A percentile compares a stretch with the other conserved stretches of the same genome.
These are phyloP conservation scores for Platysteira castanea DNA, from an alignment of 2,113 vertebrate genomes.

Conservation along the genomic window DNA sequence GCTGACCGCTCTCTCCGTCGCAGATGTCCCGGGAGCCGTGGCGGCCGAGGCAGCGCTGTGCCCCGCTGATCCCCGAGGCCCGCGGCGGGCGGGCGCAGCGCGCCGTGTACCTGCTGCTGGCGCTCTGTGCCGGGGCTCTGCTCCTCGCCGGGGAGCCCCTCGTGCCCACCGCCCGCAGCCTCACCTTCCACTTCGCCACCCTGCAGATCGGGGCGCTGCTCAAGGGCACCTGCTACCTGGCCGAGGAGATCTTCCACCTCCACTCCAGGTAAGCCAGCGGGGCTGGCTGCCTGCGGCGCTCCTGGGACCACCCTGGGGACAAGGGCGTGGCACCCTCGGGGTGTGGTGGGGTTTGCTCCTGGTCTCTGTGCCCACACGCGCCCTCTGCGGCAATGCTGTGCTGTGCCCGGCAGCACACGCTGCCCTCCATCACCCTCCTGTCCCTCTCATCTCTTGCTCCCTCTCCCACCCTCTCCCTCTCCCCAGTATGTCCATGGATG, in stretches of 20 bases:
- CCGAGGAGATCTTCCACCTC: constrained; percentile 60
- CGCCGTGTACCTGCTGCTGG: constrained; percentile 2
- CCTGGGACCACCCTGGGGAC: background rate
- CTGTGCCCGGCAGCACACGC: fast-evolving
- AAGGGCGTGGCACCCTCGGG: too few species aligned
- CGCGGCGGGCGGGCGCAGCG: background rate
- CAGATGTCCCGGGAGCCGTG: background rate
- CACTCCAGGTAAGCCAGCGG: constrained; percentile 50
- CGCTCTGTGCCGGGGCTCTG: background rate
- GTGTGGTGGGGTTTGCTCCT: background rate
- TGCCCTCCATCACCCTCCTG: background rate
- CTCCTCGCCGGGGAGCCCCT: background rate
- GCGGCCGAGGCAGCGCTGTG: fast-evolving
- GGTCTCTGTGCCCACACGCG: fast-evolving
- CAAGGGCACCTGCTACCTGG: constrained; percentile 46
- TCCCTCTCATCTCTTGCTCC: background rate
- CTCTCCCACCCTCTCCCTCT: background rate
- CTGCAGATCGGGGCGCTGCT: constrained; percentile 47
- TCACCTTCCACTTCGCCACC: constrained; percentile 2
- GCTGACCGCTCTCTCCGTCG: fast-evolving
- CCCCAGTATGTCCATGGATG: fast-evolving
- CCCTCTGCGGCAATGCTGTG: background rate
- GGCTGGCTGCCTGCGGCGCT: background rate
- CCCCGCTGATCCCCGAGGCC: constrained; percentile 28
- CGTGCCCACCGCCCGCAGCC: background rate